phyloP scores from a whole-genome alignment of 2,888 invertebrate genomes.

The Coenonympha arcania region DNA sequence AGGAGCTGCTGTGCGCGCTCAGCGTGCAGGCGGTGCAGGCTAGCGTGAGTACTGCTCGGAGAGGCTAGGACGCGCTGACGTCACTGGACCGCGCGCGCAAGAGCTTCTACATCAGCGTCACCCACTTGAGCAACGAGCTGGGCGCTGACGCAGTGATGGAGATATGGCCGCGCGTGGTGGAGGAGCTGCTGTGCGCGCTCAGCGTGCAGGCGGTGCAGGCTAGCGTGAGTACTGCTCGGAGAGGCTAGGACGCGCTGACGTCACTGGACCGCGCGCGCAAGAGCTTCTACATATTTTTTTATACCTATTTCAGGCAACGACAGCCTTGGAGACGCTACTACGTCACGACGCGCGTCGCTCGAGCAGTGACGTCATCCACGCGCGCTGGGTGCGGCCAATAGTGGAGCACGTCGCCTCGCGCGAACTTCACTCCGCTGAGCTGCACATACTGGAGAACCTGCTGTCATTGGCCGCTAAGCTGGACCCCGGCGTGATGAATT shows the following conservation, averaged over 20 bases:
- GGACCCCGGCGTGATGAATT: slow-evolving; percentile 36
- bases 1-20: too few species aligned
- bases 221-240: too few species aligned
- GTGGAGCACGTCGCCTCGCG: slow-evolving; percentile 28
- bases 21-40: too few species aligned
- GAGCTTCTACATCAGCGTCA: slow-evolving; percentile 43
- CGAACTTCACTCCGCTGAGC: slow-evolving; percentile 32
- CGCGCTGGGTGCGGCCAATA: slow-evolving; percentile 38
- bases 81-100: slow-evolving; percentile 37
- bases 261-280: slow-evolving; percentile 37
- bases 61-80: too few species aligned
- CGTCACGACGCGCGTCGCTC: slow-evolving; percentile 31
- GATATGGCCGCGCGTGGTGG: background rate
- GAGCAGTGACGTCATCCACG: slow-evolving; percentile 25
- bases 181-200: too few species aligned
- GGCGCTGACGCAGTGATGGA: background rate
- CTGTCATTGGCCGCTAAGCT: slow-evolving; percentile 40
- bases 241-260: too few species aligned
- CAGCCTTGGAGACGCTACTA: slow-evolving; percentile 43
- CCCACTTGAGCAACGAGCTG: slow-evolving; percentile 30
- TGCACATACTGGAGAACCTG: slow-evolving; percentile 41
- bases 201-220: too few species aligned
- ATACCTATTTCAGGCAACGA: slow-evolving; percentile 40
- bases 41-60: too few species aligned
- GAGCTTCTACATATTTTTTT: slow-evolving; percentile 40